Percentiles rank a stretch among this genome's conserved stretches.
Evolutionary conservation across 2,113 vertebrate species (phyloP).

Genomic region (Pontoporia blainvillei): DNA sequence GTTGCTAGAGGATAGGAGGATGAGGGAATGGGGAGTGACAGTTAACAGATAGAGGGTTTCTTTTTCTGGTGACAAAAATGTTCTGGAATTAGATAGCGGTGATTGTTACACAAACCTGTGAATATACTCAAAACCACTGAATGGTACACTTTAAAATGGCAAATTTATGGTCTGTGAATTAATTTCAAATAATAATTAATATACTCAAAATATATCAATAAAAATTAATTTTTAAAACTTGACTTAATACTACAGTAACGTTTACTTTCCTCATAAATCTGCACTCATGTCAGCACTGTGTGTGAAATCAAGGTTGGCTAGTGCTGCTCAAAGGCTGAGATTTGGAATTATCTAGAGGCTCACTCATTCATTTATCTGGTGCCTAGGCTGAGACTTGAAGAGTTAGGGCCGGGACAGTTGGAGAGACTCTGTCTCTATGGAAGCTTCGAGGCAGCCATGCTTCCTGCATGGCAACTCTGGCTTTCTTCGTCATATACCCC

Average conservation of each 20-base stretch:
- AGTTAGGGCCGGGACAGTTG: not conserved
- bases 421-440: not conserved
- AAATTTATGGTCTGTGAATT: not conserved
- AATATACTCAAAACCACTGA: not conserved
- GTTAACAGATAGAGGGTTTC: not conserved
- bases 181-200: not conserved
- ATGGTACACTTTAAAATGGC: not conserved
- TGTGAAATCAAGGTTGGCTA: not conserved
- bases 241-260: not conserved
- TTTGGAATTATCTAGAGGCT: not conserved
- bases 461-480: not conserved
- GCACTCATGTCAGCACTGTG: not conserved
- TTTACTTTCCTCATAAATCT: not conserved
- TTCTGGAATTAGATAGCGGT: not conserved
- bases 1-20: not conserved
- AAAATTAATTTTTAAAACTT: not conserved
- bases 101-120: not conserved
- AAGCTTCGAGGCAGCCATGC: not conserved
- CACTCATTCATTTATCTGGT: not conserved
- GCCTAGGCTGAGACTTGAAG: not conserved
- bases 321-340: not conserved
- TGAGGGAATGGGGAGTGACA: not conserved
- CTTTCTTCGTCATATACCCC: not conserved
- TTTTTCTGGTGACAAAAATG: not conserved
- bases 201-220: not conserved